Conservation (phyloP, 2,797 vertebrate species). For the Anguilla obscura region DNA sequence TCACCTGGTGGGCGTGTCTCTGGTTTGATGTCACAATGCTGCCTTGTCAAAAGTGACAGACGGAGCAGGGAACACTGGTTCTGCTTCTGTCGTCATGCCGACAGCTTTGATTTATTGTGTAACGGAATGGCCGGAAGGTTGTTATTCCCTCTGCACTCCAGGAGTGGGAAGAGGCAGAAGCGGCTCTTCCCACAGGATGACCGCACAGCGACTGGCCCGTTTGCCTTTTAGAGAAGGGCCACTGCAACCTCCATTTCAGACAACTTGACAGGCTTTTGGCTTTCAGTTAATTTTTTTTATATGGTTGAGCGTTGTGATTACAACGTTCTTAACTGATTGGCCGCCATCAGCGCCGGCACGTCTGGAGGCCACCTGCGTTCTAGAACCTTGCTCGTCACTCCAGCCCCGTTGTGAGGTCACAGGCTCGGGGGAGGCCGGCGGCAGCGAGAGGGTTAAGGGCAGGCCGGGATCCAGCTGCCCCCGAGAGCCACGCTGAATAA, state of each 20-base stretch:
- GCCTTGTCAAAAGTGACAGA: constrained; percentile 27
- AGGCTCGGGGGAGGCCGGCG: neutral
- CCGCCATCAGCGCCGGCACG: neutral
- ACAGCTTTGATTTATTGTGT: constrained; percentile 43
- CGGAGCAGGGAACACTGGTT: constrained; percentile 46
- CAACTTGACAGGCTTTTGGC: neutral
- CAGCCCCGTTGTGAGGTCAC: neutral
- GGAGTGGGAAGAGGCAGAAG: neutral
- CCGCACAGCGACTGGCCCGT: neutral
- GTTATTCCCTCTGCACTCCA: neutral
- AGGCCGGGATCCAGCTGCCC: constrained; percentile 34
- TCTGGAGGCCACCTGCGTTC: neutral
- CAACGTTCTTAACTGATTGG: neutral
- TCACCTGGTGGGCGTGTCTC: neutral
- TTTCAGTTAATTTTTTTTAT: neutral
- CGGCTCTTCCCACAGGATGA: neutral
- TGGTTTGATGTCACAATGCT: constrained; percentile 15
- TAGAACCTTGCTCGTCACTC: neutral
- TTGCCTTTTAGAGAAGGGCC: neutral
- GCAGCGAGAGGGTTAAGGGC: constrained; percentile 39
- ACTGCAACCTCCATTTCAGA: neutral
- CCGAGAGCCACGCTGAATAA: constrained; percentile 45
- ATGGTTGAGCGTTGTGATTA: neutral
- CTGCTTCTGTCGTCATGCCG: constrained; percentile 36
- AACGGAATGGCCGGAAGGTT: constrained; percentile 36